Evolutionary conservation across 92 coral and sea anemone species (phyloP).

Genomic region (Umimayanthus chanpuru): DNA sequence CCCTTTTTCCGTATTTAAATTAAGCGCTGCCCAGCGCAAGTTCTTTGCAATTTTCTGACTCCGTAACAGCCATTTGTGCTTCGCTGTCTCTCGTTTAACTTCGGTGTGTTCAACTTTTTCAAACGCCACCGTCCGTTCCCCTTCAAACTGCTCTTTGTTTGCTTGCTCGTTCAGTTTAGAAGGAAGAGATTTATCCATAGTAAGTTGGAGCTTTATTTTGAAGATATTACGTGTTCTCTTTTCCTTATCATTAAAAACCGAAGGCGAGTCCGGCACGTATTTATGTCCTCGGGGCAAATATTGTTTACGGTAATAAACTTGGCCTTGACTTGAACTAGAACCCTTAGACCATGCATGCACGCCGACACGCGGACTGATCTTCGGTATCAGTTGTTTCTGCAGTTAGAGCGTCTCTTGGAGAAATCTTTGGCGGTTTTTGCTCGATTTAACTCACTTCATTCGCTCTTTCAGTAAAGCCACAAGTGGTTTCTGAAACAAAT

Average conservation of each 20-base stretch:
- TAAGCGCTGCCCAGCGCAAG: not conserved
- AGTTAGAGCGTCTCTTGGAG: not conserved
- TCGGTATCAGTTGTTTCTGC: not conserved
- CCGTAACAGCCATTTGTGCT: slow-evolving; percentile 27
- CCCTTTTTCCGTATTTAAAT: not conserved
- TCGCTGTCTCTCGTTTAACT: not conserved
- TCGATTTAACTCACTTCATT: not conserved
- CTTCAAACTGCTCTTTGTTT: not conserved
- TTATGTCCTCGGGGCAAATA: not conserved
- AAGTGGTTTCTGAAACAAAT: no score
- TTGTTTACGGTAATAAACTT: not conserved
- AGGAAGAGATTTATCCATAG: not conserved
- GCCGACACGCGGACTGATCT: not conserved
- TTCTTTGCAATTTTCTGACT: slow-evolving; percentile 13
- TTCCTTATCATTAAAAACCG: not conserved
- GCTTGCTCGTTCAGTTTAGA: not conserved
- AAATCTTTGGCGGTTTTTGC: not conserved
- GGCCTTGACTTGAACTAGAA: slow-evolving; percentile 7
- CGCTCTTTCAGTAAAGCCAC: not conserved
- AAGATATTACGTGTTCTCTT: not conserved
- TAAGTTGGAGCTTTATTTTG: not conserved
- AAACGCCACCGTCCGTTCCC: not conserved
- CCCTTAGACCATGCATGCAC: not conserved
- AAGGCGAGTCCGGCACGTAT: slow-evolving; percentile 8
- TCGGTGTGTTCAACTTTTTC: not conserved